Base-by-base conservation (phyloP, 2,797 vertebrate genomes). In the Lerista edwardsae region DNA sequence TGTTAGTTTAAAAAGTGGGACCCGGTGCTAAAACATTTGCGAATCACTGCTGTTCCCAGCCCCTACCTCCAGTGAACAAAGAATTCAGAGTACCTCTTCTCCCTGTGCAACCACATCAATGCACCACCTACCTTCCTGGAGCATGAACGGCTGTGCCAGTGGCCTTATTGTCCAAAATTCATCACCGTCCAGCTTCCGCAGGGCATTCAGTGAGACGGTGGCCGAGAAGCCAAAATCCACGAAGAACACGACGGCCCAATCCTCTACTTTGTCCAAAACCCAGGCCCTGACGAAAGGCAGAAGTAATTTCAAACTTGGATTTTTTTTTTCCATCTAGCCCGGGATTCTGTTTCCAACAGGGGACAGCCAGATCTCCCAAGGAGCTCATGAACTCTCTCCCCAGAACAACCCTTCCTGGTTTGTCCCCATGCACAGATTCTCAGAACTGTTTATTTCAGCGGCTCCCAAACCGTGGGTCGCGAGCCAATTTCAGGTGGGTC, bases 81-180 rank as follows among this genome's bases (percentile, higher is more conserved):
- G 15, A 55, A 55, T 2, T 55, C 51, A 55, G 15, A 55, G 51
- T 4, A 55, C 19, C 51, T 36, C 36, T 39, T 19, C 17, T 57
- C 14, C 29, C 8, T 0, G 51, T 6, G 4, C 11, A 10, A 1
- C 31, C 1, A 36, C 31, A 1, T 36, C 25, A 12, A 57, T 31
- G 7, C 3, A 3, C 7, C 34, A 8, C n/a, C 39, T 51, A 85
- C 92, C 86, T 88, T 89, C 74, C 36, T 88, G 77, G 69, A 92
- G 81, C 65, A 85, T 1, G 47, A 91, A 93, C 0, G 92, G 90
- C 80, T 91, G 91, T 12, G 90, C 86, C 82, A 87, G 75, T 0
- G 90, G 90, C 1, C 71, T 79, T 2, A 86, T 79, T 7, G 44
- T 21, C 90, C 93, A 90, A 72, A 91, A 88, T n/a, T 62, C 4